Percentiles rank a stretch among this genome's conserved stretches.
Evolutionary conservation across 2,113 vertebrate species (phyloP).

Genomic region (Edolisoma coerulescens): DNA sequence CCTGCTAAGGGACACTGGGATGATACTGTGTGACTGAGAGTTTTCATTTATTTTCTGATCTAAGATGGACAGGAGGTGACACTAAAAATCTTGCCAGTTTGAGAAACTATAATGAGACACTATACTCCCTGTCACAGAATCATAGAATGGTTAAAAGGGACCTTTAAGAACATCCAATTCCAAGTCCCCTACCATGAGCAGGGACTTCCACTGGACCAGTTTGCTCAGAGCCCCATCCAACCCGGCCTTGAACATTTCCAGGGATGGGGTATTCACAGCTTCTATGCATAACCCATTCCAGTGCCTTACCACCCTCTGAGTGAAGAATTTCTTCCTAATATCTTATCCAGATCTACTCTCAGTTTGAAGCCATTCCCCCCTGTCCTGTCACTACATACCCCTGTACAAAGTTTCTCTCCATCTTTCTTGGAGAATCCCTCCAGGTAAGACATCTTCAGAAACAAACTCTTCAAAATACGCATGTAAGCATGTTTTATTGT

Average conservation of each 20-base stretch:
- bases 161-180: background rate
- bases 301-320: background rate
- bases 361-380: background rate
- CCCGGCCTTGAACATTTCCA: background rate
- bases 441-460: background rate
- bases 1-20: background rate
- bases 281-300: background rate
- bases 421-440: background rate
- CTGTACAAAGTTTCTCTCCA: background rate
- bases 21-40: background rate
- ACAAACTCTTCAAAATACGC: background rate
- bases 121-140: background rate
- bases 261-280: background rate
- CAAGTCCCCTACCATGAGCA: background rate
- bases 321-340: background rate
- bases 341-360: background rate
- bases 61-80: background rate
- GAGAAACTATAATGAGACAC: background rate
- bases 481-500: background rate
- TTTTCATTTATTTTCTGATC: background rate
- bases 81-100: background rate
- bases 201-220: background rate
- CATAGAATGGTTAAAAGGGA: background rate
- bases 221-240: background rate
- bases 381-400: background rate